These are phyloP conservation scores for Antrozous pallidus DNA, from an alignment of 2,797 vertebrate genomes.

Conservation along the genomic window DNA sequence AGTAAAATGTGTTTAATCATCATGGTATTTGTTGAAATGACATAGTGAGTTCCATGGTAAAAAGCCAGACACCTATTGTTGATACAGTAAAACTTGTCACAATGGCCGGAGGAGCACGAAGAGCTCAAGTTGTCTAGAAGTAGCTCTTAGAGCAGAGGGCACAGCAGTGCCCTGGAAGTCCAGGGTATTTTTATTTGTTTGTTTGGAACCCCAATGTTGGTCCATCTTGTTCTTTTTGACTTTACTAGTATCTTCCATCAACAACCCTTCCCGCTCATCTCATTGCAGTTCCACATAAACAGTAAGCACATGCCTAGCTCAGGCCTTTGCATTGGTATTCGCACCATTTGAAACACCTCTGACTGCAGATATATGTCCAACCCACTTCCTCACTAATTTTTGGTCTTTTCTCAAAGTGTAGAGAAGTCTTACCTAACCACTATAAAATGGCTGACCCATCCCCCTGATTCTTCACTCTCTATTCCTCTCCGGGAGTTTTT, in stretches of 20 bases:
- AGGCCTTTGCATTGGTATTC: not conserved
- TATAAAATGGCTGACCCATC: not conserved
- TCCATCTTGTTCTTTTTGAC: not conserved
- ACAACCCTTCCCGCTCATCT: not conserved
- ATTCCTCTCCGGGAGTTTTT: not conserved
- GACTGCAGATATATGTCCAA: not conserved
- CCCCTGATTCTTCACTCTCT: not conserved
- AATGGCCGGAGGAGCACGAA: not conserved
- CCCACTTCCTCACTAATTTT: not conserved
- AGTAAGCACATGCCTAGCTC: not conserved
- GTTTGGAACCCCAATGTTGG: not conserved
- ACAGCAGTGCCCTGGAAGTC: not conserved
- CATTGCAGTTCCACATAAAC: not conserved
- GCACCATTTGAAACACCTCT: not conserved
- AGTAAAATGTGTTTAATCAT: conserved; percentile 38
- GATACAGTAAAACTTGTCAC: not conserved
- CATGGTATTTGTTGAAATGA: not conserved
- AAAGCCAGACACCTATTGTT: not conserved
- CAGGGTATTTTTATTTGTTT: not conserved
- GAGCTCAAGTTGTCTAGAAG: not conserved
- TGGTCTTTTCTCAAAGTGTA: not conserved
- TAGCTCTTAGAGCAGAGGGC: not conserved
- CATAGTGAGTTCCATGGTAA: not conserved
- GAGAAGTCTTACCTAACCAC: too few relatives aligned
- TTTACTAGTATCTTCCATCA: not conserved